Conservation (phyloP, 2,888 invertebrate species). For the Himalopsyche kuldschensis region DNA sequence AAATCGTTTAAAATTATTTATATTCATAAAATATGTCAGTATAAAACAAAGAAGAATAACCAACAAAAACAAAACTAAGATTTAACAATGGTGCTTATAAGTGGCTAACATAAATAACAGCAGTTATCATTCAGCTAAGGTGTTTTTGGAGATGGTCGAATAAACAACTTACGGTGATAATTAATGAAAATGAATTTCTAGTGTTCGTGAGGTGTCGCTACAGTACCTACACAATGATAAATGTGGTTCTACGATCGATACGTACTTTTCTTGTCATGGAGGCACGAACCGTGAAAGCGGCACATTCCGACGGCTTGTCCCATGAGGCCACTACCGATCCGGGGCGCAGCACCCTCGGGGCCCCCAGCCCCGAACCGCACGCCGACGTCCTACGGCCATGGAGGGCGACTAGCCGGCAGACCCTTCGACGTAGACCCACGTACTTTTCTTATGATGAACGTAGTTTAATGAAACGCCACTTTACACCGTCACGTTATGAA, state of each 20-base stretch:
- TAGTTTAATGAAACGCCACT: neutral
- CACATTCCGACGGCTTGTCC: slow-evolving; percentile 83
- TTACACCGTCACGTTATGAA: neutral
- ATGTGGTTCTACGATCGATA: slow-evolving; percentile 43
- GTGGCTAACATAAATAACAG: no score
- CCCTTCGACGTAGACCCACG: slow-evolving; percentile 8
- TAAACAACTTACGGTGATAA: no score
- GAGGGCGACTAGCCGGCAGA: slow-evolving; percentile 20
- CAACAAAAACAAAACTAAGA: no score
- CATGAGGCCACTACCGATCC: slow-evolving; percentile 58
- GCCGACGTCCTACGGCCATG: slow-evolving; percentile 23
- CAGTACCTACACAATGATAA: neutral
- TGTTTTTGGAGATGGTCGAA: no score
- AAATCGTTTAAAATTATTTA: no score
- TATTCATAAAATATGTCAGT: no score
- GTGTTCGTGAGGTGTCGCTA: neutral
- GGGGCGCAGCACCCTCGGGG: slow-evolving; percentile 55
- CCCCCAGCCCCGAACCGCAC: slow-evolving; percentile 46
- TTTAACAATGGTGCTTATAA: no score
- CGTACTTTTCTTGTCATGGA: slow-evolving; percentile 77
- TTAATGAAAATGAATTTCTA: no score
- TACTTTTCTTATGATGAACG: neutral
- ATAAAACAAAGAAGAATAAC: no score
- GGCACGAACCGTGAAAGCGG: slow-evolving; percentile 74
- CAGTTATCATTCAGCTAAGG: no score